Conservation (phyloP, 2,888 invertebrate genomes). For the Microplitis manilae region DNA sequence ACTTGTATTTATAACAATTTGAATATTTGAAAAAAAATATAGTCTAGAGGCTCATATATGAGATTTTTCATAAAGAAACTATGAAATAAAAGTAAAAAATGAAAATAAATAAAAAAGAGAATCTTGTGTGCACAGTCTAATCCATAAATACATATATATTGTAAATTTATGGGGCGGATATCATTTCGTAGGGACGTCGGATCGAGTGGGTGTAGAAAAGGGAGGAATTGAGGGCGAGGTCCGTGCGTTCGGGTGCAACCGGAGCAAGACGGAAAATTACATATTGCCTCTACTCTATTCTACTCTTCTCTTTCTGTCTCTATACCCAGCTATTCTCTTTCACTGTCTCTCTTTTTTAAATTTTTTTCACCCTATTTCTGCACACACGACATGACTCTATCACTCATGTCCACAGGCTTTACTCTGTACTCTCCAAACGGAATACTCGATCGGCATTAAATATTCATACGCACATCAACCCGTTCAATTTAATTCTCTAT, state of each 20-base stretch:
- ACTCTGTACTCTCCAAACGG: constrained; percentile 62
- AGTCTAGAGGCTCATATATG: background rate
- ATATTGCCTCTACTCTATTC: constrained; percentile 48
- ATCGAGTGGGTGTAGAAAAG: constrained; percentile 34
- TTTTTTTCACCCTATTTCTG: constrained; percentile 33
- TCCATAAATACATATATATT: constrained; percentile 58
- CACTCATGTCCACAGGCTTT: constrained; percentile 38
- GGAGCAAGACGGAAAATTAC: constrained; percentile 50
- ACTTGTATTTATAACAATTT: background rate
- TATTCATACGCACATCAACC: constrained; percentile 64
- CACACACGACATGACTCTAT: constrained; percentile 21
- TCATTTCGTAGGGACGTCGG: constrained; percentile 42
- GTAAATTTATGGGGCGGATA: constrained; percentile 53
- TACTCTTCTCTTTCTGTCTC: constrained; percentile 38
- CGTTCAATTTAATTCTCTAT: constrained; percentile 63
- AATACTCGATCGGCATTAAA: constrained; percentile 69
- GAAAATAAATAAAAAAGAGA: constrained; percentile 46
- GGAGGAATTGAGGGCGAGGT: constrained; percentile 26
- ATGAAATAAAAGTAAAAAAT: constrained; percentile 35
- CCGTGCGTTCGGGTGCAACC: constrained; percentile 27
- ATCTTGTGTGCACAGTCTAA: constrained; percentile 42
- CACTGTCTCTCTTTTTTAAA: constrained; percentile 23
- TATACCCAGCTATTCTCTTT: background rate
- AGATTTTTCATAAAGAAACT: background rate
- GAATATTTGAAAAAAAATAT: background rate